Evolutionary conservation across 2,113 vertebrate genomes (phyloP), one percentile per base, ranked within the genome.

Genomic region (Takifugu bimaculatus): DNA sequence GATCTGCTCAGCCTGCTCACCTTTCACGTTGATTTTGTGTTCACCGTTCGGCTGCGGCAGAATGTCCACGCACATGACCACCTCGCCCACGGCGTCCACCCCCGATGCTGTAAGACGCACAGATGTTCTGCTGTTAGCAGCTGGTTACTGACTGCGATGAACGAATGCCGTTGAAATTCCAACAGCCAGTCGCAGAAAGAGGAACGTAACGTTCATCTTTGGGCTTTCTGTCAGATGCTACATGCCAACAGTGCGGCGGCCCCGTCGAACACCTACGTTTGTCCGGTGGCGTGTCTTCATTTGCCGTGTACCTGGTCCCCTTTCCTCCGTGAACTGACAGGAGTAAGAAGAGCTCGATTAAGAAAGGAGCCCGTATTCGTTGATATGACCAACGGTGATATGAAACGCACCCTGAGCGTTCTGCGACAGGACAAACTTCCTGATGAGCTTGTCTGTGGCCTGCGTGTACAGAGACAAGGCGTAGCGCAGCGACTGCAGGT

Each of bases 401-500:
- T 59, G 57, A 65, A 44, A 65, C 82, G 65, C 91, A 98, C 96
- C 94, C 90, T 98, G 96, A 0, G 92, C 83, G 0, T 81, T 73
- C 83, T 99, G 96, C 0, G 96, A 96, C 81, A 94, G 94, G 80
- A 99, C 89, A 13, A 98, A 99, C 75, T 96, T 99, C 87, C 96
- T 93, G 91, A 99, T 99, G 78, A 99, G 96, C 70, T 96, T 94
- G 84, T 99, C 96, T 0, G 96, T 99, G 80, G 96, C 95, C 85
- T 99, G 96, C 0, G 95, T 98, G 91, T 98, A 99, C 62, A 98
- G 94, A 28, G 96, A 99, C 74, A 98, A 87, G 57, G 96, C 96
- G 0, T 99, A 98, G 58, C 94, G 94, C 85, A 98, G 89, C 0
- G 96, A 99, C 82, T 96, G 93, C 58, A 99, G 91, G 78, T 98